Conservation (phyloP, 2,113 vertebrate species). For the Pheucticus melanocephalus region DNA sequence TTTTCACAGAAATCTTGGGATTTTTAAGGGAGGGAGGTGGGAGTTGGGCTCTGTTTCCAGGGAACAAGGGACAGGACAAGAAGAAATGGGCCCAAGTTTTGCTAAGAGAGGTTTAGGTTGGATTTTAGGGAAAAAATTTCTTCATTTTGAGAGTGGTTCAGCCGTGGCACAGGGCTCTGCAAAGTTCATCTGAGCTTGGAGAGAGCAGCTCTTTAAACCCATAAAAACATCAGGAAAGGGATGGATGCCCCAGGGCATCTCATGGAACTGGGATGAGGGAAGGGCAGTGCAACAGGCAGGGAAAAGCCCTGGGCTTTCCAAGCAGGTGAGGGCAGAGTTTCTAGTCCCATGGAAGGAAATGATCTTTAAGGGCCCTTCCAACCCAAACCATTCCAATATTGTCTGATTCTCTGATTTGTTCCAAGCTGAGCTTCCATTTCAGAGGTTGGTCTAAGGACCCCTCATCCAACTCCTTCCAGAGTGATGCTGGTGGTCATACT, state of each 20-base stretch:
- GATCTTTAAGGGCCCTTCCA: not conserved
- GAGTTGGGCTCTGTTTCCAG: not conserved
- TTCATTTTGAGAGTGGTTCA: not conserved
- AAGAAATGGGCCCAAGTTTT: rapidly evolving
- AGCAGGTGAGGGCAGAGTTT: not conserved
- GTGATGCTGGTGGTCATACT: not conserved
- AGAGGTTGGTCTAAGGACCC: not conserved
- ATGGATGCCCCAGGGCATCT: not conserved
- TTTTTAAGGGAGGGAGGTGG: not conserved
- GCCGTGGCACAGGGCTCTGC: no score
- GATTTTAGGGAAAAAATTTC: not conserved
- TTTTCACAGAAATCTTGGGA: not conserved
- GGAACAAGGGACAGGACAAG: not conserved
- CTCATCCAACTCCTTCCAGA: not conserved
- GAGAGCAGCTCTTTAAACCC: not conserved
- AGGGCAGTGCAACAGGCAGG: not conserved
- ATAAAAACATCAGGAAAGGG: not conserved
- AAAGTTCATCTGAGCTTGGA: not conserved
- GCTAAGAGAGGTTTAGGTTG: not conserved
- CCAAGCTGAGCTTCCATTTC: not conserved
- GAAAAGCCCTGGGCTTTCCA: not conserved
- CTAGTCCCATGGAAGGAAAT: not conserved
- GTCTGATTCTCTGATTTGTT: not conserved
- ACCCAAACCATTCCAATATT: not conserved
- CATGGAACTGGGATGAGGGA: not conserved